A percentile compares a stretch with the other conserved stretches of the same genome.
Evolutionary conservation across 2,113 vertebrate genomes (phyloP).

Genomic region (Pontoporia blainvillei): DNA sequence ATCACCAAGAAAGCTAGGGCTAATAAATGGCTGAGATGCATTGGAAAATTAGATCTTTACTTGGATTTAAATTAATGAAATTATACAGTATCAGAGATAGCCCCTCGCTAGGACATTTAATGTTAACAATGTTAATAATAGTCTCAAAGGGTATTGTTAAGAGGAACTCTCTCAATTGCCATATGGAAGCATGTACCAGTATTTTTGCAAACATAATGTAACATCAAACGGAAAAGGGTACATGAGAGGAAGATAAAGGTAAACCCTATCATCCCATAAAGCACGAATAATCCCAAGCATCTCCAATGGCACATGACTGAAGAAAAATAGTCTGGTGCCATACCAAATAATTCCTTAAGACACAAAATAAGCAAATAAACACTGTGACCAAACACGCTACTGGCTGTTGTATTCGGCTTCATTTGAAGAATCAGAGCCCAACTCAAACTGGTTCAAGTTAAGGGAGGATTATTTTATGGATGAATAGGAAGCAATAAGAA

Average conservation of each 20-base stretch:
- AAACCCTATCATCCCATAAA: background rate
- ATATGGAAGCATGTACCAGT: background rate
- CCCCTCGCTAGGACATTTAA: slow-evolving; percentile 26
- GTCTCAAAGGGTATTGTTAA: slow-evolving; percentile 45
- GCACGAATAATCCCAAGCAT: background rate
- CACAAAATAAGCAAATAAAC: background rate
- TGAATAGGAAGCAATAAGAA: background rate
- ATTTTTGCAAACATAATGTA: background rate
- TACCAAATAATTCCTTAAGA: background rate
- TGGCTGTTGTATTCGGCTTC: background rate
- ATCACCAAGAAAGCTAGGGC: slow-evolving; percentile 49
- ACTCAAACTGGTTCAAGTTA: background rate
- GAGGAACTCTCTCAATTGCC: slow-evolving; percentile 22
- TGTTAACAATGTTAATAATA: slow-evolving; percentile 41
- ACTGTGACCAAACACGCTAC: background rate
- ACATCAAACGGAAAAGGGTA: background rate
- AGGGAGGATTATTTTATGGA: background rate
- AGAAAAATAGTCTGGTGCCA: background rate
- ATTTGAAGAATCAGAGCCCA: background rate
- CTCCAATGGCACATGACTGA: background rate
- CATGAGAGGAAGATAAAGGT: slow-evolving; percentile 4
- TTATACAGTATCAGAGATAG: slow-evolving; percentile 43
- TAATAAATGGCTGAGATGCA: slow-evolving; percentile 66
- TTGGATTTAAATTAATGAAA: slow-evolving; percentile 69
- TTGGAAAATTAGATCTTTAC: slow-evolving; percentile 65